Evolutionary conservation across 2,113 vertebrate genomes (phyloP).

Genomic region (Hyaena hyaena): DNA sequence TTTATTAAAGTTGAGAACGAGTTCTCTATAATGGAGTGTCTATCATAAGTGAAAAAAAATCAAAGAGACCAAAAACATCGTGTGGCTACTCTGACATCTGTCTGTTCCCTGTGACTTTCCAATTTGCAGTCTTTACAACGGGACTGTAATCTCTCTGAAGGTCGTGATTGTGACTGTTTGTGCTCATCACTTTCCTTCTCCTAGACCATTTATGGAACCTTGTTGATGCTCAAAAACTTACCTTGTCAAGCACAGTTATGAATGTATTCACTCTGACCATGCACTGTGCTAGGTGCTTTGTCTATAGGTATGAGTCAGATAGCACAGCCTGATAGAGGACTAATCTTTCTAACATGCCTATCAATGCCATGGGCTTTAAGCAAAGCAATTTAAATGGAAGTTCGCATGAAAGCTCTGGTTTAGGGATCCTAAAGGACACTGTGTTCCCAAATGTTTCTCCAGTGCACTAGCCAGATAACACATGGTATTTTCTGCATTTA

Average conservation of each 20-base stretch:
- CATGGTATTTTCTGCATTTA: not conserved
- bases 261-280: not conserved
- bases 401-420: not conserved
- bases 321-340: not conserved
- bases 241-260: not conserved
- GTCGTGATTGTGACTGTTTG: not conserved
- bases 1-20: not conserved
- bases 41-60: constrained; percentile 9
- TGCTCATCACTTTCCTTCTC: not conserved
- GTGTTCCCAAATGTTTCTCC: not conserved
- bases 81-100: not conserved
- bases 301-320: not conserved
- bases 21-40: not conserved
- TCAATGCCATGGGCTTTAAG: not conserved
- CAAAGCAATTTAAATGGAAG: not conserved
- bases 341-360: not conserved
- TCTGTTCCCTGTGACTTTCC: not conserved
- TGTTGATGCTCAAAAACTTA: not conserved
- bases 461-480: not conserved
- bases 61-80: not conserved
- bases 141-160: not conserved
- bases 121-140: not conserved
- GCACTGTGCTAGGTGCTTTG: not conserved
- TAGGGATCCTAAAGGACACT: not conserved
- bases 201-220: not conserved